Percentiles rank a stretch among this genome's conserved stretches.
Evolutionary conservation across 2,888 invertebrate genomes (phyloP).

Genomic region (Trimorus sp.): DNA sequence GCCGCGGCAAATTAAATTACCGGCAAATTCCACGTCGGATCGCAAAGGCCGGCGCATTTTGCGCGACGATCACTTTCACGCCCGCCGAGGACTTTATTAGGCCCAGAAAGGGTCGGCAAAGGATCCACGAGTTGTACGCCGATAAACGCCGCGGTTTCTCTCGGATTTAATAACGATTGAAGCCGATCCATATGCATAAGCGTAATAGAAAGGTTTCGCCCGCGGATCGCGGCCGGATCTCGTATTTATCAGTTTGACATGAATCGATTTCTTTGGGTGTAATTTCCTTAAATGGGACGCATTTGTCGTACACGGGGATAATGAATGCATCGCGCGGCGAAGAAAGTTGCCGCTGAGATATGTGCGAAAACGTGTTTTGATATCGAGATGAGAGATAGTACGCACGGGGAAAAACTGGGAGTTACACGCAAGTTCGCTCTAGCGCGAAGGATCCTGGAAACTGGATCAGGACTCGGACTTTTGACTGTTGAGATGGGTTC

Average conservation of each 20-base stretch:
- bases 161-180: conserved; percentile 34
- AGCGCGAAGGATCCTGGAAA: no score
- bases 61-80: not conserved
- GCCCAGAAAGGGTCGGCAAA: no score
- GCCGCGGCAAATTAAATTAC: conserved; percentile 54
- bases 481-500: no score
- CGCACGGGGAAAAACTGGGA: no score
- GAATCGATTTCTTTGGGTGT: conserved; percentile 27
- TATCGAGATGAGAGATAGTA: not conserved
- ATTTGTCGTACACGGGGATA: conserved; percentile 38
- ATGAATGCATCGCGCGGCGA: conserved; percentile 13
- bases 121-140: conserved; percentile 14
- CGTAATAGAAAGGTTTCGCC: conserved; percentile 42
- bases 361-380: conserved; percentile 11
- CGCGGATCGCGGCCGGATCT: conserved; percentile 33
- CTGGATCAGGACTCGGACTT: no score
- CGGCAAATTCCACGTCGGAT: conserved; percentile 28
- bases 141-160: conserved; percentile 43
- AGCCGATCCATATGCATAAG: conserved; percentile 41
- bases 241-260: conserved; percentile 46
- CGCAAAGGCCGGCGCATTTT: conserved; percentile 14
- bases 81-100: no score
- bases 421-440: no score
- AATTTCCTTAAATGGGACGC: conserved; percentile 32
- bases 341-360: conserved; percentile 33